phyloP scores from a whole-genome alignment of 1,140 invertebrate genomes.

The Ips typographus region DNA sequence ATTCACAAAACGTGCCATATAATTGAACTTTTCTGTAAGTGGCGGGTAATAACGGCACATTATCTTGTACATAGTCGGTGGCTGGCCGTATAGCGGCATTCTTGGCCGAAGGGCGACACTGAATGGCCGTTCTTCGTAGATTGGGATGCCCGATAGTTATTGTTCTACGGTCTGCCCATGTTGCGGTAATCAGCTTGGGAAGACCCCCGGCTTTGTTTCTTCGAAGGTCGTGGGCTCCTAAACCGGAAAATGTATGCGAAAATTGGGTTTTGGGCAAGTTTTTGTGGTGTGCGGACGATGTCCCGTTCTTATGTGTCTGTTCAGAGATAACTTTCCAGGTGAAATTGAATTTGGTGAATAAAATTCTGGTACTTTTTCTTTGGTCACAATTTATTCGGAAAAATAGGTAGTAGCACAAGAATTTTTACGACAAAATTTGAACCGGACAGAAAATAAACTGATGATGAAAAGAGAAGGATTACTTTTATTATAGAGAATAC shows the following conservation, averaged over 20 bases:
- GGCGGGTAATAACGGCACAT: conserved; percentile 28
- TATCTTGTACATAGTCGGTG: conserved; percentile 23
- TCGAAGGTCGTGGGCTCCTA: not conserved
- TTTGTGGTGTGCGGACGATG: too few relatives aligned
- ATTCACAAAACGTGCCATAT: conserved; percentile 25
- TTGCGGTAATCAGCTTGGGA: not conserved
- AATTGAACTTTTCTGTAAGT: conserved; percentile 33
- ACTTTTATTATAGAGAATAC: too few relatives aligned
- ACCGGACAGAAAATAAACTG: too few relatives aligned
- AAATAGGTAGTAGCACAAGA: too few relatives aligned
- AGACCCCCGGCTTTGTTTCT: not conserved
- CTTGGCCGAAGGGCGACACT: conserved; percentile 16
- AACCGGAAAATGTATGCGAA: conserved; percentile 3
- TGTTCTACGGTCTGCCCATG: not conserved
- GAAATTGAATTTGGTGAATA: too few relatives aligned
- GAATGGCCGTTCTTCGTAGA: not conserved
- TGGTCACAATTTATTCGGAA: too few relatives aligned
- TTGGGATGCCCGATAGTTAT: not conserved
- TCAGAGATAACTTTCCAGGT: too few relatives aligned
- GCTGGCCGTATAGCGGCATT: conserved; percentile 28
- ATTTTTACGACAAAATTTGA: too few relatives aligned
- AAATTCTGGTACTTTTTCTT: too few relatives aligned
- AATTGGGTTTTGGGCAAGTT: not conserved
- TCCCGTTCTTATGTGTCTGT: too few relatives aligned
- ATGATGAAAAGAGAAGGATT: too few relatives aligned